Percentiles rank a stretch among this genome's conserved stretches.
Conservation (phyloP, 2,888 invertebrate genomes). For the Caenorhabditis virilis region DNA sequence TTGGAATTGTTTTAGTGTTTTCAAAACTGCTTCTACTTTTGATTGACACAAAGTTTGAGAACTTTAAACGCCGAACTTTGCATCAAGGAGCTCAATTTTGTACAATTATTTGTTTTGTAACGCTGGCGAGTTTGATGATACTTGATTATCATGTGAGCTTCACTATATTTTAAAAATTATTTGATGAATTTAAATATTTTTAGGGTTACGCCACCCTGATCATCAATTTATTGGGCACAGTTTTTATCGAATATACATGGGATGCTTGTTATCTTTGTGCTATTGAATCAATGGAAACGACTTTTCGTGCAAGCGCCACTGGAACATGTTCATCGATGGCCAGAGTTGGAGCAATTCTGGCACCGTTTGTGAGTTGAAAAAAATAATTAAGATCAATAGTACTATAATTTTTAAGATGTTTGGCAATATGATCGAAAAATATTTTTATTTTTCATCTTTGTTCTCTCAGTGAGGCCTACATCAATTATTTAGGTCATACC, state of each 20-base stretch:
- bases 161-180: too few relatives aligned
- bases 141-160: too few relatives aligned
- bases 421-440: too few relatives aligned
- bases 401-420: too few relatives aligned
- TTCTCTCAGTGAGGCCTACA: too few relatives aligned
- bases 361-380: slow-evolving; percentile 48
- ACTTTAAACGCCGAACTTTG: slow-evolving; percentile 54
- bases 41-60: slow-evolving; percentile 46
- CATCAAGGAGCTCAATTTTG: slow-evolving; percentile 56
- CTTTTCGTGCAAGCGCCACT: slow-evolving; percentile 50
- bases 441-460: too few relatives aligned
- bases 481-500: too few relatives aligned
- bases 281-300: slow-evolving; percentile 57
- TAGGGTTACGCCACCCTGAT: slow-evolving; percentile 50
- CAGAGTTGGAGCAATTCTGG: slow-evolving; percentile 56
- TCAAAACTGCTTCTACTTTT: slow-evolving; percentile 51
- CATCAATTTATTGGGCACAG: slow-evolving; percentile 52
- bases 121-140: slow-evolving; percentile 22
- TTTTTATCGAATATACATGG: slow-evolving; percentile 63
- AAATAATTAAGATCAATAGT: too few relatives aligned
- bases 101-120: slow-evolving; percentile 47
- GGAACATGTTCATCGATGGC: slow-evolving; percentile 58
- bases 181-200: too few relatives aligned
- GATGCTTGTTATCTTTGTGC: slow-evolving; percentile 61
- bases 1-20: slow-evolving; percentile 52